These are phyloP conservation scores for Mesorhabditis spiculigera DNA, from an alignment of 2,888 invertebrate species.

Conservation along the genomic window DNA sequence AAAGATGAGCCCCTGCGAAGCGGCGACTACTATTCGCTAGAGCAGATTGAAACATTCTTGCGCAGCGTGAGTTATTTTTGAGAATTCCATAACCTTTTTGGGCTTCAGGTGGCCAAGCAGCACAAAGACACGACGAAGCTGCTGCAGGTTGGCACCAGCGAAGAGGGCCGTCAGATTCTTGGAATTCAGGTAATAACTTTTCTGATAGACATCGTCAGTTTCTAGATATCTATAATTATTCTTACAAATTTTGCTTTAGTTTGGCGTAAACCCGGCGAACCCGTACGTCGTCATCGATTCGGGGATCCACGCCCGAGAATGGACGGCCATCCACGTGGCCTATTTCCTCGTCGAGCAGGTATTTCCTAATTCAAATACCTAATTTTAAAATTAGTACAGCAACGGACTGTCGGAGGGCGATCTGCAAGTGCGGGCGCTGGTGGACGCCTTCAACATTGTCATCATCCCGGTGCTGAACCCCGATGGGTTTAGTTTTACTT, in stretches of 20 bases:
- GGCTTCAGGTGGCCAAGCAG: neutral
- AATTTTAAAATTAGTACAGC: neutral
- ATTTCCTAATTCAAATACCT: no score
- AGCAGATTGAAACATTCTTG: neutral
- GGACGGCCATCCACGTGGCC: neutral
- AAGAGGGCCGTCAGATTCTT: neutral
- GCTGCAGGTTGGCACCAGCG: neutral
- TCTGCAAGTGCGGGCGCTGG: neutral
- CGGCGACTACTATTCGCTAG: slow-evolving; percentile 6
- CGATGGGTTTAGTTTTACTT: neutral
- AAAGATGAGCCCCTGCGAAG: neutral
- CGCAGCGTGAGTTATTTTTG: neutral
- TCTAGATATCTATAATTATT: neutral
- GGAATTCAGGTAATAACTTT: neutral
- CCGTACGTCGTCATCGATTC: neutral
- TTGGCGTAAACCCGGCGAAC: neutral
- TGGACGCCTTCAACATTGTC: neutral
- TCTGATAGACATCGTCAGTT: neutral
- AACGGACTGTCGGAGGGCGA: neutral
- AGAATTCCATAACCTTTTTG: neutral
- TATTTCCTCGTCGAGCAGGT: neutral
- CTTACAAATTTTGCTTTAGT: neutral
- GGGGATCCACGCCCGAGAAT: slow-evolving; percentile 1
- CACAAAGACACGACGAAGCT: neutral
- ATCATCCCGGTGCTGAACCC: slow-evolving; percentile 4